phyloP scores from a whole-genome alignment of 2,888 invertebrate species.

The Mythimna pallens region DNA sequence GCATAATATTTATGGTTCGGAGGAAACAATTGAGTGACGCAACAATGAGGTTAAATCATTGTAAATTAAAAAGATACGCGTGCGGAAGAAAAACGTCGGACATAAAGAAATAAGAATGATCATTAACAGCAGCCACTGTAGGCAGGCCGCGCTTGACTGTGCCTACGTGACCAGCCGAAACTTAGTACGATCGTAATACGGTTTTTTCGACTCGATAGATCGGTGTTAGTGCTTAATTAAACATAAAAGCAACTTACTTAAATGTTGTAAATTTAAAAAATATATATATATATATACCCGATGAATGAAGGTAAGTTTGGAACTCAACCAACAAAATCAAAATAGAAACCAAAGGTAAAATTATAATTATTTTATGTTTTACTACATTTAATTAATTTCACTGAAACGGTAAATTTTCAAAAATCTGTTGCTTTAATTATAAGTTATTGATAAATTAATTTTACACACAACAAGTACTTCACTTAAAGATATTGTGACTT shows the following conservation, averaged over 20 bases:
- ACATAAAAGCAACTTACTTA: not conserved
- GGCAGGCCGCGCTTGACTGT: conserved; percentile 12
- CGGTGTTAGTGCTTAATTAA: not conserved
- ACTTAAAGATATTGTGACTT: too few relatives aligned
- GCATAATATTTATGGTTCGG: conserved; percentile 34
- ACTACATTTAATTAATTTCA: too few relatives aligned
- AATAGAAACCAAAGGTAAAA: too few relatives aligned
- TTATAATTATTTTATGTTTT: too few relatives aligned
- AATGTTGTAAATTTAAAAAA: not conserved
- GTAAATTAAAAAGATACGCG: conserved; percentile 52
- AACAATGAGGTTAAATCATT: conserved; percentile 49
- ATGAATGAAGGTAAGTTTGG: too few relatives aligned
- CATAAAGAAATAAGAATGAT: conserved; percentile 28
- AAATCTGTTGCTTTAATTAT: too few relatives aligned
- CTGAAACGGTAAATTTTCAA: too few relatives aligned
- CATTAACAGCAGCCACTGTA: conserved; percentile 18
- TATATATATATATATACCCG: not conserved
- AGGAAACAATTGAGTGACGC: conserved; percentile 50
- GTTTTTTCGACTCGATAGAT: conserved; percentile 26
- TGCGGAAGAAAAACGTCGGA: conserved; percentile 44
- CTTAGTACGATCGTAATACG: conserved; percentile 11
- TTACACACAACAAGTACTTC: too few relatives aligned
- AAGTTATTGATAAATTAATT: too few relatives aligned
- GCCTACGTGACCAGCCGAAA: conserved; percentile 50
- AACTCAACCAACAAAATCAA: too few relatives aligned